Evolutionary conservation across 1,140 invertebrate genomes (phyloP), one percentile per base, ranked within the genome.

Genomic region (Tenebrio molitor): DNA sequence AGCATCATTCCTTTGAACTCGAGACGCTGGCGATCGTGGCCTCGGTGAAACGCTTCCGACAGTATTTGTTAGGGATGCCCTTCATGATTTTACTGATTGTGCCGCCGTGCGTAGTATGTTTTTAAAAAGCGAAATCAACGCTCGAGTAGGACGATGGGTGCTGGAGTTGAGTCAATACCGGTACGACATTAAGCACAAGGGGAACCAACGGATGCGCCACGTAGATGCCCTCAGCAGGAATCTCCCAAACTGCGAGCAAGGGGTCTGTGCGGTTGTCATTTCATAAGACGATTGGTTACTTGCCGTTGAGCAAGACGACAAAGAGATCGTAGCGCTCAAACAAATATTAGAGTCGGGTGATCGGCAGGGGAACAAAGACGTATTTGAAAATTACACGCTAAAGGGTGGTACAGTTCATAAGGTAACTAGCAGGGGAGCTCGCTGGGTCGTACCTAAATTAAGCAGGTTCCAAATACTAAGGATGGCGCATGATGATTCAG

Each of bases 151-250:
- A n/a, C n/a, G n/a, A n/a, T n/a, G n/a, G 44, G 44, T 73, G 1
- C 6, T 73, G 1, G 36, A 4, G 15, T 12, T 70, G 2, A 58
- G 29, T 7, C 42, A 67, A 21, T 63, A 42, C 16, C 2, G 44
- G 2, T 77, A 5, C 69, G 70, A 34, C 29, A 58, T 39, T 68
- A 75, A 34, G 12, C 41, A 75, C 34, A 74, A 69, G 71, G 76
- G 71, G 10, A 23, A 23, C 10, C 14, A 17, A 19, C 76, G 70
- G 16, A 83, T 83, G 80, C 65, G 73, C 21, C 81, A 84, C 44
- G 82, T 81, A 0, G 83, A 85, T 75, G 81, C 81, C 0, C 68
- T 84, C 4, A 84, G 81, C 41, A 63, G 80, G 0, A 75, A 82
- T 53, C 79, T 78, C 1, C 12, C 33, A 36, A 5, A 50, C 10